Conservation (phyloP, 1,140 invertebrate genomes). For the Cotesia vestalis region DNA sequence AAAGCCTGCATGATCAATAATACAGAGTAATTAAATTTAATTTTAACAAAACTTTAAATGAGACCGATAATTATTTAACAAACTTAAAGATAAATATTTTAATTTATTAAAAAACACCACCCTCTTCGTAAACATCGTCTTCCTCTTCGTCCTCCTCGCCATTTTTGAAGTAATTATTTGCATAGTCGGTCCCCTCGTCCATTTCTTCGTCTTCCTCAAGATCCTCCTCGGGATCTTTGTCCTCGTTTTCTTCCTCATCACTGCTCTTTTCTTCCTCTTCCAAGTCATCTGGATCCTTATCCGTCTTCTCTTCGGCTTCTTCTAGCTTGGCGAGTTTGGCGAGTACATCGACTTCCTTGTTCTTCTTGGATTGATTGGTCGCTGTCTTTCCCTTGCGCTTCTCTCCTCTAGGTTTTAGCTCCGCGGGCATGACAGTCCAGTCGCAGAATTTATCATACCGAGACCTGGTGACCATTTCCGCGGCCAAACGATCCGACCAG, state of each 20-base stretch:
- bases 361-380: conserved; percentile 44
- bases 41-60: not conserved
- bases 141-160: conserved; percentile 87
- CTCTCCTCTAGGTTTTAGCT: conserved; percentile 60
- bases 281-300: conserved; percentile 62
- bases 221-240: conserved; percentile 53
- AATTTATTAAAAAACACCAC: conserved; percentile 69
- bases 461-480: conserved; percentile 57
- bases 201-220: conserved; percentile 73
- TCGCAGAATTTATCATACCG: conserved; percentile 64
- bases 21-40: not conserved
- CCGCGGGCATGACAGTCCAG: conserved; percentile 68
- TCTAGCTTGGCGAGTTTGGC: conserved; percentile 71
- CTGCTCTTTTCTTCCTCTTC: conserved; percentile 68
- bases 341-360: conserved; percentile 58
- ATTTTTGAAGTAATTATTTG: conserved; percentile 87
- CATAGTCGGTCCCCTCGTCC: conserved; percentile 82
- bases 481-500: conserved; percentile 73
- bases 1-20: too few species aligned
- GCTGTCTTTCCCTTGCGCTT: conserved; percentile 53
- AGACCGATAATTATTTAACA: not conserved
- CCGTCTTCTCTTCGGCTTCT: conserved; percentile 67
- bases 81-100: conserved; percentile 4
- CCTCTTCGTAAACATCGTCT: conserved; percentile 87
- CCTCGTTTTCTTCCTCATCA: conserved; percentile 54